phyloP scores from a whole-genome alignment of 1,140 invertebrate species.

The Achroia grisella region DNA sequence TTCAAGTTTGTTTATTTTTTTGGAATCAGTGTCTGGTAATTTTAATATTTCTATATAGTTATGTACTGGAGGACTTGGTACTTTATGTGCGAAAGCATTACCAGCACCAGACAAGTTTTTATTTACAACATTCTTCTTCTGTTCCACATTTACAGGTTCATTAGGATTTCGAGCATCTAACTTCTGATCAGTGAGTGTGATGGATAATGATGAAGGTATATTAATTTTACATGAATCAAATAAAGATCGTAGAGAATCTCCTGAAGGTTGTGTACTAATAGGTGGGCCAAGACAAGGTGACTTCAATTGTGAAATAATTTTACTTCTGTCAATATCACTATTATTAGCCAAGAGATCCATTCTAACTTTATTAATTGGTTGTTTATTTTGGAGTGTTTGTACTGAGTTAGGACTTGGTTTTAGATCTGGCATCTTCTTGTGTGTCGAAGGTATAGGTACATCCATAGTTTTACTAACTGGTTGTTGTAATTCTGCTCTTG shows the following conservation, averaged over 20 bases:
- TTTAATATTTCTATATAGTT: conserved; percentile 77
- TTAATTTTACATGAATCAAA: conserved; percentile 77
- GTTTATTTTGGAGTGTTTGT: conserved; percentile 38
- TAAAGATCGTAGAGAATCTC: conserved; percentile 71
- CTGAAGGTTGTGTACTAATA: conserved; percentile 38
- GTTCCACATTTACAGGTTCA: conserved; percentile 35
- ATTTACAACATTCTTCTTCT: conserved; percentile 52
- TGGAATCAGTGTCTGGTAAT: conserved; percentile 66
- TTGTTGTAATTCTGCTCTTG: conserved; percentile 37
- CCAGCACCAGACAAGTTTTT: conserved; percentile 46
- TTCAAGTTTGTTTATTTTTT: conserved; percentile 41
- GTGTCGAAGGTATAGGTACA: conserved; percentile 30
- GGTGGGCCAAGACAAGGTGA: conserved; percentile 32
- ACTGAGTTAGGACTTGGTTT: conserved; percentile 40
- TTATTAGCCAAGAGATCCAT: conserved; percentile 67
- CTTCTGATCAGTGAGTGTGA: conserved; percentile 74
- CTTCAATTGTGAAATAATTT: conserved; percentile 64
- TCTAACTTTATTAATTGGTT: conserved; percentile 45
- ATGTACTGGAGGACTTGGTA: conserved; percentile 72
- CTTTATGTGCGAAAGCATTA: conserved; percentile 44
- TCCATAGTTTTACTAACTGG: conserved; percentile 29
- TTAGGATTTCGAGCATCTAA: conserved; percentile 39
- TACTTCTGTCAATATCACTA: conserved; percentile 62
- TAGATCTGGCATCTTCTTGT: conserved; percentile 58
- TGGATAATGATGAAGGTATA: conserved; percentile 75